phyloP scores from a whole-genome alignment of 2,113 vertebrate genomes.

The Cheilinus undulatus region DNA sequence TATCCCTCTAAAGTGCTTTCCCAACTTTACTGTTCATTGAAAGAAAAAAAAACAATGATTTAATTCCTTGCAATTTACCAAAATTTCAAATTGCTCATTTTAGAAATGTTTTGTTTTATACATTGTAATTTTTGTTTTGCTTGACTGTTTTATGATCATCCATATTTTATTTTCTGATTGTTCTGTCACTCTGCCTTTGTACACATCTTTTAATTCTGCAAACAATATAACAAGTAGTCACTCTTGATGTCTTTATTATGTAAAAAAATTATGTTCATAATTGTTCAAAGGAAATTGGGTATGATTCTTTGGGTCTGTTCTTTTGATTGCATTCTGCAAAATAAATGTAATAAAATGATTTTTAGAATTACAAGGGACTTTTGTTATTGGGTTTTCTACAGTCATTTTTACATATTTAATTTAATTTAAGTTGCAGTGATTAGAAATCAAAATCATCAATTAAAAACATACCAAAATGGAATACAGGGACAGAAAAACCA shows the following conservation, averaged over 20 bases:
- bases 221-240: constrained; percentile 31
- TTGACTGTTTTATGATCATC: constrained; percentile 41
- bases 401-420: neutral
- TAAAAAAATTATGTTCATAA: constrained; percentile 50
- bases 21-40: constrained; percentile 59
- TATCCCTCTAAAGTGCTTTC: constrained; percentile 61
- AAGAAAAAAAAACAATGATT: constrained; percentile 27
- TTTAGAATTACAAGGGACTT: constrained; percentile 27
- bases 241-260: constrained; percentile 48
- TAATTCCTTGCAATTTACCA: constrained; percentile 45
- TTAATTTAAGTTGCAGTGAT: too few species aligned
- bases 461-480: too few species aligned
- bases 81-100: constrained; percentile 51
- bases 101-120: constrained; percentile 39
- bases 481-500: too few species aligned
- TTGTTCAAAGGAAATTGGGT: constrained; percentile 53
- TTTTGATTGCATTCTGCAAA: constrained; percentile 77
- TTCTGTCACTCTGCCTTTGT: constrained; percentile 40
- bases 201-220: constrained; percentile 45
- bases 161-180: constrained; percentile 40
- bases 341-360: constrained; percentile 75
- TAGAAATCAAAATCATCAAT: too few species aligned
- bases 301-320: constrained; percentile 59
- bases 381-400: neutral
- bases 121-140: constrained; percentile 44